A percentile compares a stretch with the other conserved stretches of the same genome.
Conservation (phyloP, 2,888 invertebrate species). For the Dicroscelio sp. region DNA sequence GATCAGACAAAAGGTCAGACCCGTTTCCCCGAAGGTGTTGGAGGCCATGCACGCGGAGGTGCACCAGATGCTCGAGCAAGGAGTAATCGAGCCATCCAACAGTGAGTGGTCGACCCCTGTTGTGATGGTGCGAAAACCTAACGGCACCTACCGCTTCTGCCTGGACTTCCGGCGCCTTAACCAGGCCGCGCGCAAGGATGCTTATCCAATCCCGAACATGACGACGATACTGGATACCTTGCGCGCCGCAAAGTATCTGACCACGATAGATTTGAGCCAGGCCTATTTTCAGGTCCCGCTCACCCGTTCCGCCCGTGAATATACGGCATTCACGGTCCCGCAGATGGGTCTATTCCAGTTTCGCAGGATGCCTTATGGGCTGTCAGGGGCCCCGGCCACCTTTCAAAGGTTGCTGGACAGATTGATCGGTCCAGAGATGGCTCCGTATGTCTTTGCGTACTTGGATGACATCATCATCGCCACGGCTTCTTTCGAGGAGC, state of each 20-base stretch:
- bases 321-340: too few species aligned
- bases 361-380: too few species aligned
- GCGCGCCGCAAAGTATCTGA: constrained; percentile 86
- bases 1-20: too few species aligned
- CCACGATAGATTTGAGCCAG: constrained; percentile 87
- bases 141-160: constrained; percentile 75
- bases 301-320: too few species aligned
- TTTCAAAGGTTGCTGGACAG: constrained; percentile 75
- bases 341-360: too few species aligned
- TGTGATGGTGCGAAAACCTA: constrained; percentile 26
- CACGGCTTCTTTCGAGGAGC: constrained; percentile 63
- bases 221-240: constrained; percentile 87
- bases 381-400: constrained; percentile 75
- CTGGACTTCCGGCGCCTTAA: constrained; percentile 88
- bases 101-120: constrained; percentile 30
- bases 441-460: too few species aligned
- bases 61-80: not conserved
- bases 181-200: too few species aligned
- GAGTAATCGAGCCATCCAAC: not conserved
- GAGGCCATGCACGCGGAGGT: too few species aligned
- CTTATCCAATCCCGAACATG: too few species aligned
- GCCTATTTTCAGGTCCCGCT: too few species aligned
- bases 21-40: too few species aligned
- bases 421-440: too few species aligned
- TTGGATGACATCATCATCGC: constrained; percentile 53